Evolutionary conservation across 2,797 vertebrate species (phyloP).

Genomic region (Cynodonichthys magdalenae): DNA sequence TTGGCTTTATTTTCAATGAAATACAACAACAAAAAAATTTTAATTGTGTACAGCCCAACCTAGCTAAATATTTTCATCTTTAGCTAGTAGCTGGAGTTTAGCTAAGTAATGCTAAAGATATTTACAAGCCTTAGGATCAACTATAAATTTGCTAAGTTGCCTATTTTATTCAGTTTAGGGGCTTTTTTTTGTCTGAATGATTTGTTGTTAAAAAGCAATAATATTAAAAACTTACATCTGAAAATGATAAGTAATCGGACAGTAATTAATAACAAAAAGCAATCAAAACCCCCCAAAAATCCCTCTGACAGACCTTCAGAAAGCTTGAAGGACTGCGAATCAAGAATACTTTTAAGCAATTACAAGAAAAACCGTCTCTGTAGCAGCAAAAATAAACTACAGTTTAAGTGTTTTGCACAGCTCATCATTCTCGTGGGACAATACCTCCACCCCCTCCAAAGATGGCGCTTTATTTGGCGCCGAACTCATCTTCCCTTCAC

Average conservation of each 20-base stretch:
- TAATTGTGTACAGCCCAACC: not conserved
- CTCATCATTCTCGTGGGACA: constrained; percentile 21
- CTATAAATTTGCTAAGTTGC: too few relatives aligned
- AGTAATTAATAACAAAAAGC: not conserved
- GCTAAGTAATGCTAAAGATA: too few relatives aligned
- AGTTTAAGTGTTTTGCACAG: not conserved
- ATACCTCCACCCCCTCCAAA: constrained; percentile 19
- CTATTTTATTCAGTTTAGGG: not conserved
- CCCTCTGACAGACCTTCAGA: not conserved
- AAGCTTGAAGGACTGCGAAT: not conserved
- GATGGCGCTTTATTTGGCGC: constrained; percentile 50
- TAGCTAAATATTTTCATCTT: too few relatives aligned
- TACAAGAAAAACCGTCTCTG: too few relatives aligned
- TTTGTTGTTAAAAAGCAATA: not conserved
- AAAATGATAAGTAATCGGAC: not conserved
- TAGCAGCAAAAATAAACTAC: too few relatives aligned
- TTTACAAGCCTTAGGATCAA: too few relatives aligned
- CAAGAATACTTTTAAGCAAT: too few relatives aligned
- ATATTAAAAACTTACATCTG: too few relatives aligned
- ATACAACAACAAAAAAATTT: too few relatives aligned
- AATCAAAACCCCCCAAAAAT: not conserved
- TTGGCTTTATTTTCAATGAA: too few relatives aligned
- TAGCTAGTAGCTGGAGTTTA: too few relatives aligned
- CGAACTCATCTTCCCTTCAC: constrained; percentile 28
- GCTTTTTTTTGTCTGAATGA: not conserved